Conservation (phyloP, 2,797 vertebrate species). For the Enteromius viviparus region DNA sequence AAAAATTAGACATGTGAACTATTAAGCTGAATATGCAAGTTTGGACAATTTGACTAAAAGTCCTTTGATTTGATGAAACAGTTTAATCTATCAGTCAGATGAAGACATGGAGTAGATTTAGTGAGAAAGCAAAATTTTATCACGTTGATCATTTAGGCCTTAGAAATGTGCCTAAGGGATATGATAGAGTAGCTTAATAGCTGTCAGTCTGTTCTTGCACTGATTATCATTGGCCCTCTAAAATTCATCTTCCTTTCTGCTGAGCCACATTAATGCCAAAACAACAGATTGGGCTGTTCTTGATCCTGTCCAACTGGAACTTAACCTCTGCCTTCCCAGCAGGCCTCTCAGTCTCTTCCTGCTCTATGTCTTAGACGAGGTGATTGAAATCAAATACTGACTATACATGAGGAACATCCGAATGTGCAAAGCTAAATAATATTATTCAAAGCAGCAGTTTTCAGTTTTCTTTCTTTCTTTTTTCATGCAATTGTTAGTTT, state of each 20-base stretch:
- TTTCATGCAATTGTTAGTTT: background rate
- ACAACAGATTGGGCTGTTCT: slow-evolving; percentile 59
- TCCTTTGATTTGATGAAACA: background rate
- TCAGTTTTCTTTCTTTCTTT: no score
- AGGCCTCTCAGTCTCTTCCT: slow-evolving; percentile 41
- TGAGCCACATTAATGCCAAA: slow-evolving; percentile 48
- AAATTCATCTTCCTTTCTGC: slow-evolving; percentile 13
- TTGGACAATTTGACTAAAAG: background rate
- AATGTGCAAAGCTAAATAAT: background rate
- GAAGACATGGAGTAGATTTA: background rate
- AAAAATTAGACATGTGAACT: background rate
- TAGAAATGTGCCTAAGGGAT: background rate
- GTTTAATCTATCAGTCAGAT: background rate
- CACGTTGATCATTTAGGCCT: background rate
- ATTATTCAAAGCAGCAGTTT: background rate
- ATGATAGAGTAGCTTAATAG: background rate
- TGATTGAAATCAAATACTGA: slow-evolving; percentile 30
- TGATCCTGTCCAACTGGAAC: slow-evolving; percentile 55
- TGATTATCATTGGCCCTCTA: background rate
- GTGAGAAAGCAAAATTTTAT: background rate
- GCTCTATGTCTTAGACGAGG: slow-evolving; percentile 37
- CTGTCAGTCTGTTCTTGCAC: slow-evolving; percentile 15
- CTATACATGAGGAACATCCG: background rate
- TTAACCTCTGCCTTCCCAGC: slow-evolving; percentile 55
- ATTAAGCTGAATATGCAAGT: background rate